A percentile compares a stretch with the other conserved stretches of the same genome.
phyloP scores from a whole-genome alignment of 2,113 vertebrate genomes.

The Phrynosoma platyrhinos region DNA sequence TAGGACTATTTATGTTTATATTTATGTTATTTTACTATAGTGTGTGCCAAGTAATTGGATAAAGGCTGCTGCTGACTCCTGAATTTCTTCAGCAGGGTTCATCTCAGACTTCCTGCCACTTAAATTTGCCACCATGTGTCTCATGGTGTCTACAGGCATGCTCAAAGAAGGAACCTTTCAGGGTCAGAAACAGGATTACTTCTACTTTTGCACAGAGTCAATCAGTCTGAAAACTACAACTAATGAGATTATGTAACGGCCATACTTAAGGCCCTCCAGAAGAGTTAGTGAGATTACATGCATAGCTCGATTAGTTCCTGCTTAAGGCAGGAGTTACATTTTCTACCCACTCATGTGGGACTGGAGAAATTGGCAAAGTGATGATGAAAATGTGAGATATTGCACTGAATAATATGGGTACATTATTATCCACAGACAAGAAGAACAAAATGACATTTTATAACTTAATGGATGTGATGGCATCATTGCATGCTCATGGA shows the following conservation, averaged over 20 bases:
- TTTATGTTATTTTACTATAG: neutral
- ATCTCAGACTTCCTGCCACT: neutral
- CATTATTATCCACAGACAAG: neutral
- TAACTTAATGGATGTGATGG: neutral
- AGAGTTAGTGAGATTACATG: slow-evolving; percentile 6
- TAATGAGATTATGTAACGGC: slow-evolving; percentile 31
- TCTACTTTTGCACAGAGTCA: slow-evolving; percentile 16
- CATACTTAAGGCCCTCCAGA: neutral
- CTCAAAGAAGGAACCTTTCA: neutral
- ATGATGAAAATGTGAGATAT: neutral
- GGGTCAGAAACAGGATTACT: slow-evolving; percentile 19
- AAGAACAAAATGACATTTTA: neutral
- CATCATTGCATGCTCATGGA: neutral
- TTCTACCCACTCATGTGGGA: neutral
- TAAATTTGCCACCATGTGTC: slow-evolving; percentile 5
- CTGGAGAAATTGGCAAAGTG: neutral
- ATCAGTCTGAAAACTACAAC: slow-evolving; percentile 8
- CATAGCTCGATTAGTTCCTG: slow-evolving; percentile 5
- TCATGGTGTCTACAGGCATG: neutral
- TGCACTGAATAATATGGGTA: neutral
- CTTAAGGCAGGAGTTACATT: neutral
- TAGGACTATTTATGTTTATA: neutral
- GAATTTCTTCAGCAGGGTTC: neutral
- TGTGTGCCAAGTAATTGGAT: neutral
- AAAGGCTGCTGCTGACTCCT: neutral